Evolutionary conservation across 2,888 invertebrate genomes (phyloP), one percentile per base, ranked within the genome.

Genomic region (Ligdia adustata): DNA sequence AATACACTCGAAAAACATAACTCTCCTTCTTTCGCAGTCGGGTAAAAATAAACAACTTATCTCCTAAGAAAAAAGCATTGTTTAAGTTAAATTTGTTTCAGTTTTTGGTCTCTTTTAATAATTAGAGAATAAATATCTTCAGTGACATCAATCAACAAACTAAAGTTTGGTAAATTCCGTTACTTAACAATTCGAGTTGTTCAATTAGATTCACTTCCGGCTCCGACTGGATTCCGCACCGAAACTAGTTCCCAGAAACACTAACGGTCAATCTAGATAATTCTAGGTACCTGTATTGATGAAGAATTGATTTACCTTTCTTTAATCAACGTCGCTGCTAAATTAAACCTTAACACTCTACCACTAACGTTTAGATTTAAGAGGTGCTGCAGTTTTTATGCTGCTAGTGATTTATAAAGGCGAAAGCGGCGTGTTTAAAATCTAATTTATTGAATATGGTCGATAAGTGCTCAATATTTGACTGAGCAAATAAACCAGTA

Each of bases 231-330:
- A 66, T 66, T 64, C 62, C 3, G 16, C 16, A 4, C 5, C 63
- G 18, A 52, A 60, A 67, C 72, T 51, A 39, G 72, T 72, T 66
- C 66, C 46, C 52, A 60, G 61, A 55, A 66, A 40, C 51, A 63
- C 69, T 73, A 72, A 72, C 72, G 72, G 72, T 57, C 38, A 52
- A 52, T 57, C 66, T 72, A 73, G 72, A 64, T 62, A 62, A 20
- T 14, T 20, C 12, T 9, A 24, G 13, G 13, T 22, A 32, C 22
- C 53, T 63, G 12, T 33, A 65, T 68, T 55, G 55, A 66, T 64
- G 63, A 58, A 56, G 48, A 55, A 61, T 55, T 57, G 48, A 51
- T 55, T 43, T 29, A 49, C 60, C 62, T 63, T 59, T 58, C 64
- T 61, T 64, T 55, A 44, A 26, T 15, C 3, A 16, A 12, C 16